Conservation (phyloP, 2,797 vertebrate genomes). For the Rhyacichthys aspro region DNA sequence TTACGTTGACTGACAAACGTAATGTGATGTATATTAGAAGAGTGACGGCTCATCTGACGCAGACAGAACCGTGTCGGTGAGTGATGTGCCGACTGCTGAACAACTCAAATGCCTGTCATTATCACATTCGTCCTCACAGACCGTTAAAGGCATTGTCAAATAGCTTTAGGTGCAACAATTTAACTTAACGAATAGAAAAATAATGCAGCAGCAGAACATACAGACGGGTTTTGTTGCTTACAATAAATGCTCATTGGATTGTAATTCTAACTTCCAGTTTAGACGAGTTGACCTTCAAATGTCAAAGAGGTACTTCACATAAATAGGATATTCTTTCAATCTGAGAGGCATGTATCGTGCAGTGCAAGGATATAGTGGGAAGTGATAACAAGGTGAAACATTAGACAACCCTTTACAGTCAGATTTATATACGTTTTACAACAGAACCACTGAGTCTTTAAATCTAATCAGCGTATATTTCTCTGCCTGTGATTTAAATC, state of each 20-base stretch:
- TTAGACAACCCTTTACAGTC: too few relatives aligned
- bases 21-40: slow-evolving; percentile 1
- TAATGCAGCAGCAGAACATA: not conserved
- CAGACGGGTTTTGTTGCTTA: not conserved
- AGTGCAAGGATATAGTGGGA: too few relatives aligned
- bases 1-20: not conserved
- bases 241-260: not conserved
- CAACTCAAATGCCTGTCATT: not conserved
- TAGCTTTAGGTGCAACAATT: not conserved
- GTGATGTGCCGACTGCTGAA: not conserved
- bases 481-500: too few relatives aligned
- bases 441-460: too few relatives aligned
- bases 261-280: not conserved
- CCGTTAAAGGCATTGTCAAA: too few relatives aligned
- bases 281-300: not conserved
- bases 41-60: not conserved
- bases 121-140: not conserved
- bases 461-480: too few relatives aligned
- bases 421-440: too few relatives aligned
- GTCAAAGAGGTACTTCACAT: not conserved
- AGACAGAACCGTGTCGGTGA: not conserved
- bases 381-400: too few relatives aligned
- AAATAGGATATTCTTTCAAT: not conserved
- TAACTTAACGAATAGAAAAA: not conserved
- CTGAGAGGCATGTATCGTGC: not conserved